A percentile compares a stretch with the other conserved stretches of the same genome.
Evolutionary conservation across 2,888 invertebrate species (phyloP).

Genomic region (Metacarcinus magister): DNA sequence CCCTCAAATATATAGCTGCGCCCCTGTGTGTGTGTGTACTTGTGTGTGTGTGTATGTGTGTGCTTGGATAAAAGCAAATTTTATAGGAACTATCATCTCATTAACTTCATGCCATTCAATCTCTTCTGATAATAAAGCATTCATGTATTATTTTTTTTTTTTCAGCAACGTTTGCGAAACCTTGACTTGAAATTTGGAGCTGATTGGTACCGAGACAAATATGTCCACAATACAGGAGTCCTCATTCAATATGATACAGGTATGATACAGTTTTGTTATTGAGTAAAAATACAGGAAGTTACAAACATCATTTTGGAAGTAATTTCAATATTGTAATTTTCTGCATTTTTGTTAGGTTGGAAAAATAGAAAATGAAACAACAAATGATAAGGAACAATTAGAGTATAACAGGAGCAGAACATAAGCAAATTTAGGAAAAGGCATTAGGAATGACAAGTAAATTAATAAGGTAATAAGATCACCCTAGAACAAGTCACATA

Average conservation of each 20-base stretch:
- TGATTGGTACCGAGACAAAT: constrained; percentile 76
- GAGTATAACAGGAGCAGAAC: too few relatives aligned
- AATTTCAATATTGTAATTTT: too few relatives aligned
- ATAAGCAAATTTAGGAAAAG: too few relatives aligned
- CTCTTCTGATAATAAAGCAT: background rate
- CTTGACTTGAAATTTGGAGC: constrained; percentile 74
- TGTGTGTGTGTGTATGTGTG: background rate
- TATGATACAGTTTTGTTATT: constrained; percentile 18
- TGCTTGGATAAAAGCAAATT: background rate
- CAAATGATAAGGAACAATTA: too few relatives aligned
- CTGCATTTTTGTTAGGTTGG: too few relatives aligned
- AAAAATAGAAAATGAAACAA: too few relatives aligned
- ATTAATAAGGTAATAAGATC: too few relatives aligned
- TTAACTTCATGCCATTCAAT: background rate
- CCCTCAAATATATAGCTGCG: too few relatives aligned
- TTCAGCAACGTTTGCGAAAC: constrained; percentile 74
- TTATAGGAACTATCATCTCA: background rate
- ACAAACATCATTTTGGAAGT: too few relatives aligned
- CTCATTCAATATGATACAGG: constrained; percentile 78
- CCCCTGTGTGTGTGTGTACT: too few relatives aligned
- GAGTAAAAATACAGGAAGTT: background rate
- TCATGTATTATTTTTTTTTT: background rate
- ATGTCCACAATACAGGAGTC: constrained; percentile 71
- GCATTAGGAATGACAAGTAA: too few relatives aligned
- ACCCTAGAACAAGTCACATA: too few relatives aligned